Evolutionary conservation across 2,797 vertebrate species (phyloP), one percentile per base, ranked within the genome.

Genomic region (Paramormyrops hopkinsi): DNA sequence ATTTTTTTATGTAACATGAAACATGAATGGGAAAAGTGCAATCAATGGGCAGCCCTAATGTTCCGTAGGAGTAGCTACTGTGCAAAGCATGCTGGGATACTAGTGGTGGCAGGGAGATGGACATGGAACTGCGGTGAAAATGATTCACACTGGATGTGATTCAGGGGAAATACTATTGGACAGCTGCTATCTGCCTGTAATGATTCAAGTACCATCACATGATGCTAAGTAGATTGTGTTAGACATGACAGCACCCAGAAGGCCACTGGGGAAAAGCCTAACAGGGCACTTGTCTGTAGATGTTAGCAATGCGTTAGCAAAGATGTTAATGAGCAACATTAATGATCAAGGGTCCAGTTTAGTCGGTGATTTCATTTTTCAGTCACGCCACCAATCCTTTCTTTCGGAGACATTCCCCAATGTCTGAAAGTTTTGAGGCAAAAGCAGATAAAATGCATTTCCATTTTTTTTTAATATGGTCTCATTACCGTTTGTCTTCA

Each of bases 401-500:
- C 94, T 93, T 95, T 94, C 94, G 84, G 88, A 90, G 96, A 96
- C 96, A 97, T 96, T 93, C 92, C 62, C 91, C 90, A 94, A 97
- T 96, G 96, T 95, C 95, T 11, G 93, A 95, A 95, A 94, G 94
- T 89, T 94, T 92, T 89, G 76, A 91, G 90, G 90, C 92, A 89
- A 46, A 94, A 94, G 92, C 93, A 92, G 90, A 73, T 89, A 91
- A 73, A 85, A 85, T 51, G 44, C 86, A 56, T 59, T 59, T 87
- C 19, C 86, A 92, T 90, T 93, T 93, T 93, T 89, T 92, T 94
- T 90, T 92, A 87, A 91, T 90, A 90, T 73, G 92, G 73, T 90
- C 93, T 69, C 33, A 93, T 90, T 88, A 93, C 91, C 91, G 93
- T 94, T 95, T 95, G 93, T 95, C 94, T 94, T 93, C 95, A 96